A percentile compares a stretch with the other conserved stretches of the same genome.
phyloP scores from a whole-genome alignment of 2,888 invertebrate genomes.

The Drosophila neotestacea region DNA sequence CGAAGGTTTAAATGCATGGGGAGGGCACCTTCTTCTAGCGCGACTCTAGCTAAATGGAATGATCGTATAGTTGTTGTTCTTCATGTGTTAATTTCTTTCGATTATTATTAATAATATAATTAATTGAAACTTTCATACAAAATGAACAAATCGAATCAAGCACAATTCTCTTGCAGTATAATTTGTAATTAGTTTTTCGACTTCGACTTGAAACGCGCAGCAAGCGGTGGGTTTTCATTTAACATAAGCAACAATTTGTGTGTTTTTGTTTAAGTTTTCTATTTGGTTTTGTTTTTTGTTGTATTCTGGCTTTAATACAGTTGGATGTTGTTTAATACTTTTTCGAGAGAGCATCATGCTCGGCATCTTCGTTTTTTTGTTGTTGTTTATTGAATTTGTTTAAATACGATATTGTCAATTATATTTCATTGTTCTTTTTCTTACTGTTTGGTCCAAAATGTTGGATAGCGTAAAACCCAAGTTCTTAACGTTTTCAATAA shows the following conservation, averaged over 20 bases:
- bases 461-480: slow-evolving; percentile 22
- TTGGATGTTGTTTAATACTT: slow-evolving; percentile 59
- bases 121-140: slow-evolving; percentile 38
- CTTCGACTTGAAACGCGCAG: slow-evolving; percentile 68
- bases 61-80: slow-evolving; percentile 75
- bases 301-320: slow-evolving; percentile 55
- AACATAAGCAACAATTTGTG: slow-evolving; percentile 38
- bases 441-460: slow-evolving; percentile 37
- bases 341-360: slow-evolving; percentile 53
- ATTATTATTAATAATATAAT: slow-evolving; percentile 14
- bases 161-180: slow-evolving; percentile 10
- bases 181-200: slow-evolving; percentile 42
- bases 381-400: not conserved
- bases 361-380: slow-evolving; percentile 28
- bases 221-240: slow-evolving; percentile 77
- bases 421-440: slow-evolving; percentile 26
- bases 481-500: not conserved
- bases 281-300: slow-evolving; percentile 22
- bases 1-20: slow-evolving; percentile 73
- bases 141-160: slow-evolving; percentile 10
- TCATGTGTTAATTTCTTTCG: slow-evolving; percentile 26
- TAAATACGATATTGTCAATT: slow-evolving; percentile 54
- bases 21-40: slow-evolving; percentile 55
- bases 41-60: slow-evolving; percentile 78
- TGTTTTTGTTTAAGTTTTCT: slow-evolving; percentile 18